A percentile compares a stretch with the other conserved stretches of the same genome.
phyloP scores from a whole-genome alignment of 2,797 vertebrate genomes.

The Rhabdomys pumilio region DNA sequence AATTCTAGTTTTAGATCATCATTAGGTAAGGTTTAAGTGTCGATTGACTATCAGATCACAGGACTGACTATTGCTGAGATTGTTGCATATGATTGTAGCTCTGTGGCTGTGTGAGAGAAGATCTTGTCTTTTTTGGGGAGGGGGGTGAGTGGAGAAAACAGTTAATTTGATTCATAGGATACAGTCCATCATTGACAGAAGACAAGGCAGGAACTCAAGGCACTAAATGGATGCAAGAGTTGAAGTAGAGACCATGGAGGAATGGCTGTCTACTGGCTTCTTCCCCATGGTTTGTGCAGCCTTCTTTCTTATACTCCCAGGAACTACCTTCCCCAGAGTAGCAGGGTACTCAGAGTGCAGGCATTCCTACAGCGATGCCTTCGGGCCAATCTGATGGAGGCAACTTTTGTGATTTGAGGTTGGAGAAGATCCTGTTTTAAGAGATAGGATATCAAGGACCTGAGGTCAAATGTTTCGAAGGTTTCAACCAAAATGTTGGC shows the following conservation, averaged over 20 bases:
- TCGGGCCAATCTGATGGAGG: neutral
- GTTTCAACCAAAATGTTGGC: neutral
- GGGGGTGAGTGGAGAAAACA: neutral
- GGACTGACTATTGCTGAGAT: neutral
- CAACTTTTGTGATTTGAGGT: too few species aligned
- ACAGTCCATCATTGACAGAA: neutral
- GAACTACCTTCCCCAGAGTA: neutral
- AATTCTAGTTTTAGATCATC: neutral
- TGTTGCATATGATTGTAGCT: neutral
- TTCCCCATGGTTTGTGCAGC: neutral
- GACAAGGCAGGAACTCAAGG: neutral
- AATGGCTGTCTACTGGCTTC: neutral
- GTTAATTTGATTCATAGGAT: neutral
- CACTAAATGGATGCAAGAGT: neutral
- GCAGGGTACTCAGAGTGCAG: accelerated
- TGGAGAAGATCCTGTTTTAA: neutral
- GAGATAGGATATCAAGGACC: neutral
- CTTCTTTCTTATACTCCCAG: neutral
- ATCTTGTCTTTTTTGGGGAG: neutral
- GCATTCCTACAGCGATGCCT: neutral
- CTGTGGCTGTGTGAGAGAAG: neutral
- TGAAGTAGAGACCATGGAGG: neutral
- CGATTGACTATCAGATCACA: neutral
- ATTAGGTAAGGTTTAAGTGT: neutral
- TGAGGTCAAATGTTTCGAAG: neutral